Evolutionary conservation across 1,140 invertebrate species (phyloP), one percentile per base, ranked within the genome.

Genomic region (Meloidogyne floridensis): DNA sequence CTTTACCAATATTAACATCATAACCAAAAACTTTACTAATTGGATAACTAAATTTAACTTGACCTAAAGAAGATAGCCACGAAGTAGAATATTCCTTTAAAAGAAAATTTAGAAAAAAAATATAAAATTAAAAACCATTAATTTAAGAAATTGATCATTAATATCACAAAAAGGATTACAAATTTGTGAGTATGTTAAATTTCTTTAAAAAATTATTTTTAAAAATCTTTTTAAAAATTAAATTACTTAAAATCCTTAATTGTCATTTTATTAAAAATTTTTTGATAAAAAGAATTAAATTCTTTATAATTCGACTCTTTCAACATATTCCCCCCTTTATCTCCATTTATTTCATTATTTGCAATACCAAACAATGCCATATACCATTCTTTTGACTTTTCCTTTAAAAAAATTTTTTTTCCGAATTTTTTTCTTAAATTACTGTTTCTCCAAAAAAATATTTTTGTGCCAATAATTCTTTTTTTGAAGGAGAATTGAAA

Each of bases 111-210:
- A 20, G 42, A 72, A 4, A 18, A 70, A 11, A 32, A 13, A 47
- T 80, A 9, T 47, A 9, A 11, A 77, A 77, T 70, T 76, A 54
- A 51, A n/a, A 78, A 86, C 84, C 84, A 85, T 85, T 18, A 85
- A 54, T 71, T 85, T 84, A 18, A 84, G 75, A 15, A 85, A 20
- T 77, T 85, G 84, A 18, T 87, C 84, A 56, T 85, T 85, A 18
- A 85, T 83, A 20, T 85, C 85, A 75, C 84, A 85, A 51, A 85
- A 75, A 42, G 84, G 84, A 43, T 85, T 20, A 69, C 84, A 85
- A 32, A 85, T 84, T 47, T 78, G 59, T 43, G 77, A 32, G 32
- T 78, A 78, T 9, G 77, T 78, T 47, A 78, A 56, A 51, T 78
- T 78, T 11, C 75, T 65, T 76, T 13, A 15, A 47, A 15, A 18